Percentiles rank a stretch among this genome's conserved stretches.
Conservation (phyloP, 1,140 invertebrate species). For the Lordiphosa stackelbergi region DNA sequence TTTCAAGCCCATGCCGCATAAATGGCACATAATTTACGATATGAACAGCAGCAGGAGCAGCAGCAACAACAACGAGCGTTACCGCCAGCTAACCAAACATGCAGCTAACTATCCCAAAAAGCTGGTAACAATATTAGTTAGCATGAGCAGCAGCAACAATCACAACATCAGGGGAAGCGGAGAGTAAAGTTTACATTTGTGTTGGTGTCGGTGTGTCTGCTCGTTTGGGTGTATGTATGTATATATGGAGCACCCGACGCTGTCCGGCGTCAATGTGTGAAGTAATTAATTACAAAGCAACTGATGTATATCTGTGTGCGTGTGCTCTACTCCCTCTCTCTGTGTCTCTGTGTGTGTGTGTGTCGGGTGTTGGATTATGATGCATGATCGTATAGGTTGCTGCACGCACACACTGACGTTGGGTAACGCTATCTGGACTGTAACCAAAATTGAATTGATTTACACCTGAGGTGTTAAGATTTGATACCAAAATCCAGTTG, state of each 20-base stretch:
- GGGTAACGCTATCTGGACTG: constrained; percentile 41
- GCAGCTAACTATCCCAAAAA: constrained; percentile 71
- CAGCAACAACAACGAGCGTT: constrained; percentile 18
- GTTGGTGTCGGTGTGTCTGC: constrained; percentile 10
- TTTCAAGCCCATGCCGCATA: constrained; percentile 74
- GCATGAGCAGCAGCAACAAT: constrained; percentile 32
- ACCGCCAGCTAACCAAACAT: constrained; percentile 64
- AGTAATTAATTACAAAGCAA: constrained; percentile 75
- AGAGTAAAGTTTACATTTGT: constrained; percentile 62
- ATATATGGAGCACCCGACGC: constrained; percentile 27
- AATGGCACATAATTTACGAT: constrained; percentile 74
- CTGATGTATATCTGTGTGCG: constrained; percentile 65
- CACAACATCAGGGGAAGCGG: constrained; percentile 15
- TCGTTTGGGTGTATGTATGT: constrained; percentile 21
- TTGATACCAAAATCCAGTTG: constrained; percentile 24
- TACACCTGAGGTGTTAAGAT: constrained; percentile 51
- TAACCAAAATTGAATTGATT: constrained; percentile 65
- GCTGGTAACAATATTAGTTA: constrained; percentile 71
- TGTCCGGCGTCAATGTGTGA: constrained; percentile 71
- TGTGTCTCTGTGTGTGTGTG: constrained; percentile 25
- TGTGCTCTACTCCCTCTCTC: constrained; percentile 15
- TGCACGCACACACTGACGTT: constrained; percentile 37
- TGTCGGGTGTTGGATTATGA: constrained; percentile 67
- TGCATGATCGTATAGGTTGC: constrained; percentile 67
- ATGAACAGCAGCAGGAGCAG: constrained; percentile 41